Conservation (phyloP, 35 echinoderm and acorn worm genomes). For the Apostichopus parvimensis region DNA sequence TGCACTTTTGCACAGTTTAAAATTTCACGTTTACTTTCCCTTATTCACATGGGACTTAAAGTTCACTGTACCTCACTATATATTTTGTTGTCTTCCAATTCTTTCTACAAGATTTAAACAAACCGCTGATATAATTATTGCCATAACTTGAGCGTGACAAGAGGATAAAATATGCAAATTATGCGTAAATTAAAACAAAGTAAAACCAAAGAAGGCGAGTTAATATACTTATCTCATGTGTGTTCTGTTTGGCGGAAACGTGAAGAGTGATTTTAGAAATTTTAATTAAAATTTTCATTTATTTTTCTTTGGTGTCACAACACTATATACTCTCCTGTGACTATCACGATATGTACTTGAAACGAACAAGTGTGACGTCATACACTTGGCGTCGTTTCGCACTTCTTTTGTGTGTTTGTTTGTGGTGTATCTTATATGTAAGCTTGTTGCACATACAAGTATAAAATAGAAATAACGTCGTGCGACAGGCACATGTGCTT, state of each 20-base stretch:
- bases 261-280: background rate
- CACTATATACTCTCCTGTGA: background rate
- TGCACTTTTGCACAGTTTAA: conserved; percentile 9
- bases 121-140: background rate
- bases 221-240: background rate
- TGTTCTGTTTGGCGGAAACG: background rate
- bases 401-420: background rate
- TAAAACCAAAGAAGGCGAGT: background rate
- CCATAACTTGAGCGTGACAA: conserved; percentile 7
- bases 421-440: too few species aligned
- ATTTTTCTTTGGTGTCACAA: background rate
- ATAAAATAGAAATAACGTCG: too few species aligned
- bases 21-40: background rate
- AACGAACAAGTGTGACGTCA: background rate
- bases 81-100: background rate
- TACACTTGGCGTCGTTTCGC: background rate
- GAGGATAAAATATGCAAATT: conserved; percentile 19
- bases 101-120: background rate
- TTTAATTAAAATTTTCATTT: background rate
- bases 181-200: background rate
- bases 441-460: too few species aligned
- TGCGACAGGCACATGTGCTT: too few species aligned
- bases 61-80: background rate
- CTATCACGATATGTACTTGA: background rate
- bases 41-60: background rate